Evolutionary conservation across 2,113 vertebrate species (phyloP).

Genomic region (Phycodurus eques): DNA sequence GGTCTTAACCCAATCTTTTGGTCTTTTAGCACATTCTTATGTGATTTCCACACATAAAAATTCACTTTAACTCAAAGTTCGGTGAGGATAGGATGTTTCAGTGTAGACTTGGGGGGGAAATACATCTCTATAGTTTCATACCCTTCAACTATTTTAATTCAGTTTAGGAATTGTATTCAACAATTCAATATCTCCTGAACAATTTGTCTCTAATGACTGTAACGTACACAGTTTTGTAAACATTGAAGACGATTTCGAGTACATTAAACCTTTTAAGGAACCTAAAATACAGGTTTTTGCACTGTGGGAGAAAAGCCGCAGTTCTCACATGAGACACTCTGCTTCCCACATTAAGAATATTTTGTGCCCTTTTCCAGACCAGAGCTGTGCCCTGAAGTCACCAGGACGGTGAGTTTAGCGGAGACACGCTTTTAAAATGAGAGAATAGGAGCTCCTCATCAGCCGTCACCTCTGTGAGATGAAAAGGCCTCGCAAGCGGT

Average conservation of each 20-base stretch:
- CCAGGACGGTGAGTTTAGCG: neutral
- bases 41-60: too few relatives aligned
- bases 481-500: constrained; percentile 59
- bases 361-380: constrained; percentile 3
- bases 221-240: neutral
- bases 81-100: too few relatives aligned
- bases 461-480: constrained; percentile 61
- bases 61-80: too few relatives aligned
- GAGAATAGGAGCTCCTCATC: constrained; percentile 35
- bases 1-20: too few relatives aligned
- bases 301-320: neutral
- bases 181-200: too few relatives aligned
- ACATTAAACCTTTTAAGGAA: neutral
- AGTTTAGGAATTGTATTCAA: too few relatives aligned
- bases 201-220: neutral
- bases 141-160: too few relatives aligned
- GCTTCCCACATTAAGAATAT: constrained; percentile 14
- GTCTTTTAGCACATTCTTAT: too few relatives aligned
- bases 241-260: neutral
- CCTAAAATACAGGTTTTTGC: neutral
- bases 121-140: too few relatives aligned
- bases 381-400: neutral
- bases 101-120: too few relatives aligned
- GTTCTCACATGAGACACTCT: constrained; percentile 1
- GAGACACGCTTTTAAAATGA: neutral